phyloP scores from a whole-genome alignment of 1,140 invertebrate species.

The Bemisia tabaci region DNA sequence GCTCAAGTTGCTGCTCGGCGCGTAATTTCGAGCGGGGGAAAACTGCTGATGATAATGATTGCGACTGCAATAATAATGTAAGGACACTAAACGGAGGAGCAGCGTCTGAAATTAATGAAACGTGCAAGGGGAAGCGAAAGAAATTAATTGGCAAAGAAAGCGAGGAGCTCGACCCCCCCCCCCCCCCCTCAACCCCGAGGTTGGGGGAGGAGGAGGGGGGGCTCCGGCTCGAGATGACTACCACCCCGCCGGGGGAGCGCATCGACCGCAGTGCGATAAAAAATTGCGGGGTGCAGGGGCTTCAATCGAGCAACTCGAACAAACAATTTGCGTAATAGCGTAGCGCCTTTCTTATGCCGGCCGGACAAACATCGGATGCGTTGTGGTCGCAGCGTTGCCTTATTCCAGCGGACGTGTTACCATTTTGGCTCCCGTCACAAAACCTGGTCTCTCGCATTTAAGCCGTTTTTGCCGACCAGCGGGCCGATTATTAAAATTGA shows the following conservation, averaged over 20 bases:
- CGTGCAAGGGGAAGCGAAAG: neutral
- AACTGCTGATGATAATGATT: too few species aligned
- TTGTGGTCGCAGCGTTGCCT: neutral
- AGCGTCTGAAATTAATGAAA: neutral
- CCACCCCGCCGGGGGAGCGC: too few species aligned
- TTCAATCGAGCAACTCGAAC: neutral
- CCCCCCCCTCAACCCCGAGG: neutral
- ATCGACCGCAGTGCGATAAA: too few species aligned
- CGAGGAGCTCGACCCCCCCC: neutral
- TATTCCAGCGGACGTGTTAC: neutral
- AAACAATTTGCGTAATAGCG: neutral
- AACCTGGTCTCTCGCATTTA: neutral
- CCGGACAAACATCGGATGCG: too few species aligned
- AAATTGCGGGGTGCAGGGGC: neutral
- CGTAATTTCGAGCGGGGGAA: too few species aligned
- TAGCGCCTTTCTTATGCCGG: too few species aligned
- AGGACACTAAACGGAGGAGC: too few species aligned
- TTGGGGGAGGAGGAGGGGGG: neutral
- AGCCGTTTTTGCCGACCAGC: neutral
- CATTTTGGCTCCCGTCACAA: neutral
- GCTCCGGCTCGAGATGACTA: too few species aligned
- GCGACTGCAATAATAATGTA: too few species aligned
- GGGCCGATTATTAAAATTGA: neutral
- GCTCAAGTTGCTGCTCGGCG: too few species aligned
- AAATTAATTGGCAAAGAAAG: neutral